Evolutionary conservation across 1,140 invertebrate genomes (phyloP), one percentile per base, ranked within the genome.

Genomic region (Brachionus sp.): DNA sequence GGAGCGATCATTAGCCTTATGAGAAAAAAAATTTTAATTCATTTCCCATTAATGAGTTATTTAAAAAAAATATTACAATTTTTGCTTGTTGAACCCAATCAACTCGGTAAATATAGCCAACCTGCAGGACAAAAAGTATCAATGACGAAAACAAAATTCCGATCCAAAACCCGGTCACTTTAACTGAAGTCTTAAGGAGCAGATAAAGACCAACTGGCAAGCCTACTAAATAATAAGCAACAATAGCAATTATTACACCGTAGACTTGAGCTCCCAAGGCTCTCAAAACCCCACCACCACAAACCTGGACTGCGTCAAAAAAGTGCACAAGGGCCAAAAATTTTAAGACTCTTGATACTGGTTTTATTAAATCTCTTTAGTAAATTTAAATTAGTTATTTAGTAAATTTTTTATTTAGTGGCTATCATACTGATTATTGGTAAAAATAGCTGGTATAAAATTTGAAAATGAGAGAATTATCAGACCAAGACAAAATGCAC

Each of bases 251-350:
- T 12, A 75, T 46, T 10, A 75, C 70, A 23, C 70, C 70, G 29
- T 46, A 75, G 9, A 46, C 39, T 12, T 75, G 70, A 46, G 70
- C 39, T 5, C 70, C 70, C 23, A 75, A 23, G 9, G 70, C 19
- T 46, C 42, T 44, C 19, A 75, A 25, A 44, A 75, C n/a, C 12
- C 37, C 70, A 19, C 39, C 37, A 13, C 70, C 70, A 25, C 70
- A 75, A 9, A 44, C 42, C 46, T 75, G 70, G 3, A 75, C 39
- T 46, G 39, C 70, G 39, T 75, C 70, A 29, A 75, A 75, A 75
- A 75, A 23, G 44, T 75, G 70, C 10, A 75, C 39, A 2, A 75
- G 3, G 25, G 39, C 16, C 16, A 75, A 23, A 25, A 75, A 46
- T 46, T 75, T 75, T 9, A 75, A 46, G 2, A 46, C 19, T 12